Base-by-base conservation (phyloP, 2,113 vertebrate genomes). In the Rutilus rutilus region DNA sequence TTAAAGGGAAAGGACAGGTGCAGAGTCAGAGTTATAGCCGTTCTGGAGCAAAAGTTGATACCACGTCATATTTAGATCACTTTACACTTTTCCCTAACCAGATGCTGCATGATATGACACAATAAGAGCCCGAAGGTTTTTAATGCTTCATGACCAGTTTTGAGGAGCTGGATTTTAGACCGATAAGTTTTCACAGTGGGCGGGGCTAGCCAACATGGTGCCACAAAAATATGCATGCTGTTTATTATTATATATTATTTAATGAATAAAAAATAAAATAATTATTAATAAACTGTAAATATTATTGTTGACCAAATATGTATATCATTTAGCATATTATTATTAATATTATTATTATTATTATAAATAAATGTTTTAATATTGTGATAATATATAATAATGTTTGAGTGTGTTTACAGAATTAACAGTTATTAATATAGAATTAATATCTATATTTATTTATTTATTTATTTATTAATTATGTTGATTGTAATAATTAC, bases 1-100 rank as follows among this genome's bases (percentile, higher is more conserved):
- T 59, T 80, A 78, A 86, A 78, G 42, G 36, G 30, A 73, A 39
- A 62, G 27, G 39, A 64, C 71, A 73, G 87, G 82, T 78, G 54
- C 50, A 33, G 9, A 57, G 30, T 69, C 19, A 50, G 47, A 69
- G 25, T 19, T 15, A 21, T 57, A 36, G 52, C 62, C 3, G 17
- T 62, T 45, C 6, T 33, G 36, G 67, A 25, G 1, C 10, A 14
- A 60, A 60, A 60, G 2, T 5, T 59, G 19, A 78, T 30, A n/a
- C 23, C 39, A 50, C 6, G 14, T 52, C 47, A 52, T n/a, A 27
- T 54, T 77, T 30, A 27, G 30, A 19, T 27, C 1, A 2, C 11
- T 77, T 30, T 9, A 10, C 14, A 10, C 42, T 52, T 8, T 77
- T 14, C 21, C 17, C 15, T 77, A 30, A 50, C 6, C 21, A 45